Conservation (phyloP, 2,888 invertebrate genomes). For the Lepeophtheirus nordmannii region DNA sequence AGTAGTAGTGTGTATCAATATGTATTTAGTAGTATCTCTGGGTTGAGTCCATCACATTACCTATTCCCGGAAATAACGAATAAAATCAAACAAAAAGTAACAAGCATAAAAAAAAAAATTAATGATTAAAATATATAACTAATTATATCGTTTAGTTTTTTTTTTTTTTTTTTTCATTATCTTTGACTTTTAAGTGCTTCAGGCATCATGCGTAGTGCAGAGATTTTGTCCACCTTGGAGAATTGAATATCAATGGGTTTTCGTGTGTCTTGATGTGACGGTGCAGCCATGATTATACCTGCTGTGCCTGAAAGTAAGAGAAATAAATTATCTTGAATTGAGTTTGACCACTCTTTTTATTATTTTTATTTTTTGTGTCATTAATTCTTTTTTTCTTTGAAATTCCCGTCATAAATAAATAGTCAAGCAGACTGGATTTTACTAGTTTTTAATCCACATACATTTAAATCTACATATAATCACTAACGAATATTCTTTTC, state of each 20-base stretch:
- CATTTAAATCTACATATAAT: no score
- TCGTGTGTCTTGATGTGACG: slow-evolving; percentile 19
- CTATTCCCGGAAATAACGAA: background rate
- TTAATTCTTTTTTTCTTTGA: no score
- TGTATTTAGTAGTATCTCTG: no score
- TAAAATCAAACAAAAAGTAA: background rate
- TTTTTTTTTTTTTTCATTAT: background rate
- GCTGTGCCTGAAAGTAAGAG: slow-evolving; percentile 15
- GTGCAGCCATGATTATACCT: slow-evolving; percentile 22
- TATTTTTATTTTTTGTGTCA: background rate
- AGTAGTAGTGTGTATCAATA: no score
- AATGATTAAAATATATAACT: background rate
- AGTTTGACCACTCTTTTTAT: background rate
- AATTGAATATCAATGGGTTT: slow-evolving; percentile 17
- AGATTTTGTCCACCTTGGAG: slow-evolving; percentile 21
- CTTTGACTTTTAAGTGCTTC: background rate
- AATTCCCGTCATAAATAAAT: no score
- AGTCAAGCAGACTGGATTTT: no score
- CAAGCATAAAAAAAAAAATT: background rate
- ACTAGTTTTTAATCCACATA: no score
- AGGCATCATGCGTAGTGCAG: slow-evolving; percentile 4
- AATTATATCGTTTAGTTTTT: background rate
- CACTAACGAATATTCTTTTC: no score
- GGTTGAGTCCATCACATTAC: no score
- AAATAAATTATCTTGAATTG: background rate